Base-by-base conservation (phyloP, 1,140 invertebrate species). In the Caenorhabditis latens region DNA sequence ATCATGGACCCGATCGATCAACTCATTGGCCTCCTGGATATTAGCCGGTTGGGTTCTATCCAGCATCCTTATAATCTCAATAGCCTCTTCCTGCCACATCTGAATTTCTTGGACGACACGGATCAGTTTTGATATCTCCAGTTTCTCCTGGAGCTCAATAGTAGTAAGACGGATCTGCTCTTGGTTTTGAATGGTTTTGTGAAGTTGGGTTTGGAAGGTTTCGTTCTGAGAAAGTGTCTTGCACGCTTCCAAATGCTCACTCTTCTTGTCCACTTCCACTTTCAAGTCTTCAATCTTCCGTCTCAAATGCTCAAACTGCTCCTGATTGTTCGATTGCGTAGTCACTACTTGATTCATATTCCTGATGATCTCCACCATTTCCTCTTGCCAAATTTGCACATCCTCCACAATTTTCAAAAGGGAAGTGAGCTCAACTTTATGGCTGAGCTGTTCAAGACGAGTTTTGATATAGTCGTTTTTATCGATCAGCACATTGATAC, bases 91-190 rank as follows among this genome's bases (percentile, higher is more conserved):
- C n/a, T 85, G 83, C 87, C 88, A 89, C 87, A 89, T 88, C 50
- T 89, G 63, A 71, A 89, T 88, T 42, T 89, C 88, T 84, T 88
- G 88, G 0, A 87, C 55, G 6, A 88, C 85, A 21, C 84, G 87
- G 63, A 57, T 32, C 57, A 57, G 7, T 42, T 75, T 61, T 14
- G 83, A 61, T 2, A 65, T 40, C 16, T 84, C 83, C 7, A 79
- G 21, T 50, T 79, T 79, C 8, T 79, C 71, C 24, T 79, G 71
- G 2, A 79, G n/a, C 24, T 79, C 71, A 1, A 79, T 48, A 50
- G 71, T 79, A 13, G 71, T 79, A 11, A 40, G 71, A 50, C 71
- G 71, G 11, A 79, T 79, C 13, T 79, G 71, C 50, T 79, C 71
- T 24, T 79, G 71, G n/a, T 79, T 79, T 19, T 79, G 19, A n/a